Evolutionary conservation across 2,113 vertebrate genomes (phyloP), one percentile per base, ranked within the genome.

Genomic region (Ceyx melanurus): DNA sequence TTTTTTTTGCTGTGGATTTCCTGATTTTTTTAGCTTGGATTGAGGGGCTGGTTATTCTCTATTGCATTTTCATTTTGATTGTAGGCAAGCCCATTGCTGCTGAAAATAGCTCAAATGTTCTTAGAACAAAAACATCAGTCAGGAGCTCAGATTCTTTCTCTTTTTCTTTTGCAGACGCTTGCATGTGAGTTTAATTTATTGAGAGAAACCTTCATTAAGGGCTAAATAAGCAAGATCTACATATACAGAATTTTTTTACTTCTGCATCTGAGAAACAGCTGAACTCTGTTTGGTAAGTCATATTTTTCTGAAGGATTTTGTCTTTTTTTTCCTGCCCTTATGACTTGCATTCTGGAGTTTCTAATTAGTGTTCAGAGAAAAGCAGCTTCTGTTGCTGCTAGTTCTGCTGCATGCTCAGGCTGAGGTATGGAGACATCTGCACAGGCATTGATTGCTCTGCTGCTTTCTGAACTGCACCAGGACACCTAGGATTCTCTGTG

Each of bases 81-180:
- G 72, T 95, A 94, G 97, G 96, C 95, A 96, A 98, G 91, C 96
- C 95, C 95, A 89, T 97, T 97, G 97, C 97, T 95, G 97, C 98
- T 98, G 98, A 98, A 99, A 99, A 99, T 99, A 99, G 97, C 97
- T 97, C 97, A 94, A 94, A 98, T 97, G 97, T 95, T 79, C 92
- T 67, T 96, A 75, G 97, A 78, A 95, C 82, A 62, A 97, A 96
- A 97, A 96, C 97, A 93, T 93, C 97, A 97, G 96, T 97, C 97
- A 96, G 97, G 97, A 98, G 97, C 96, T 97, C 97, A 97, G 96
- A 97, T 81, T 96, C 92, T 90, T 95, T 94, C 56, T 87, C 75
- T 92, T 85, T 89, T 98, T 97, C 94, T 97, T 97, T 96, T 95
- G 26, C 96, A 98, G 97, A 87, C 82, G 60, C 90, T 95, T 97